Conservation (phyloP, 2,888 invertebrate genomes). For the Drosophila tripunctata region DNA sequence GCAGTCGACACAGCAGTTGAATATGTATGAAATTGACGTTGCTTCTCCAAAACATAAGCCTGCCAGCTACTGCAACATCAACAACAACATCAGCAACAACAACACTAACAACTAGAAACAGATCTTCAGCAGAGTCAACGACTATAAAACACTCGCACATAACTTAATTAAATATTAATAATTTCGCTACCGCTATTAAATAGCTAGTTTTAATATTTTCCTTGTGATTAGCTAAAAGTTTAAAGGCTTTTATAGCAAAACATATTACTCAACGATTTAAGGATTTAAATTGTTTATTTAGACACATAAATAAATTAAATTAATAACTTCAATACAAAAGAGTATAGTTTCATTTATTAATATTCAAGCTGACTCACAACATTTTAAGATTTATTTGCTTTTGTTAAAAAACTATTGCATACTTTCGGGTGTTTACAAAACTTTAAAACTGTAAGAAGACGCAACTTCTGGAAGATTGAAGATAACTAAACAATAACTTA, state of each 20-base stretch:
- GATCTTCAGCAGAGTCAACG: neutral
- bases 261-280: too few species aligned
- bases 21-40: slow-evolving; percentile 74
- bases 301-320: too few species aligned
- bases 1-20: slow-evolving; percentile 48
- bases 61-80: slow-evolving; percentile 41
- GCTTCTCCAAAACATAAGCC: slow-evolving; percentile 58
- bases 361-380: too few species aligned
- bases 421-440: neutral
- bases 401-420: neutral
- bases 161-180: too few species aligned
- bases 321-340: too few species aligned
- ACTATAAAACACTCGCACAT: neutral
- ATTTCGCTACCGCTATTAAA: neutral
- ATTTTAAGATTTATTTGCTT: too few species aligned
- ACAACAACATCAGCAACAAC: neutral
- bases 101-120: neutral
- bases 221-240: too few species aligned
- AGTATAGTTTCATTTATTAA: too few species aligned
- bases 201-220: neutral
- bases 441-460: neutral
- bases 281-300: too few species aligned
- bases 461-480: too few species aligned
- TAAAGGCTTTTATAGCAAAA: too few species aligned
- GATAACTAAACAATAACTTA: too few species aligned